Evolutionary conservation across 2,888 invertebrate genomes (phyloP).

Genomic region (Philhelius pedissequus): DNA sequence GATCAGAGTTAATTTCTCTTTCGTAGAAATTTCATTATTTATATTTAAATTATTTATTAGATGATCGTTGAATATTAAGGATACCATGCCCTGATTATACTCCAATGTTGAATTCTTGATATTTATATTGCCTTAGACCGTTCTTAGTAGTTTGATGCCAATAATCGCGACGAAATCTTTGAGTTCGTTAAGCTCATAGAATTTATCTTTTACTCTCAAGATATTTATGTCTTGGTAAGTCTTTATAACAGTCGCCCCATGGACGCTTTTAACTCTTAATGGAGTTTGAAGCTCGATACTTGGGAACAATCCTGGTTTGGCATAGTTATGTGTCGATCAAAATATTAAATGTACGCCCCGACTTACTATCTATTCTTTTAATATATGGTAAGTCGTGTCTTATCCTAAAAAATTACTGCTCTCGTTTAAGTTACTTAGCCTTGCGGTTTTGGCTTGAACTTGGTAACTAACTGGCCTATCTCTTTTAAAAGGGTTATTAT

Average conservation of each 20-base stretch:
- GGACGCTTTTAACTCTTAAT: no score
- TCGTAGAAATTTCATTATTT: background rate
- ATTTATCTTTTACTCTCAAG: background rate
- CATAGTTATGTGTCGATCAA: background rate
- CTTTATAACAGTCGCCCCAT: background rate
- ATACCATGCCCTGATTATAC: background rate
- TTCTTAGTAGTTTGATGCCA: background rate
- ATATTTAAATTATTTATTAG: background rate
- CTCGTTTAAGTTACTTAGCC: no score
- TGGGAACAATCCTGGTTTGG: background rate
- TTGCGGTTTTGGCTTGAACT: no score
- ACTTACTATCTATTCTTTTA: no score
- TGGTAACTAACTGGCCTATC: no score
- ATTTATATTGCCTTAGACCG: background rate
- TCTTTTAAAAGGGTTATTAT: no score
- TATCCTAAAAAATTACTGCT: no score
- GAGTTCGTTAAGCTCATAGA: background rate
- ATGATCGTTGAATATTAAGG: background rate
- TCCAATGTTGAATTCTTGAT: background rate
- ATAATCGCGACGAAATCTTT: conserved; percentile 8
- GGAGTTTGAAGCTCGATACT: background rate
- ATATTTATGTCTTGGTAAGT: background rate
- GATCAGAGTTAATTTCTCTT: background rate
- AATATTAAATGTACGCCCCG: no score
- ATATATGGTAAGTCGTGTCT: no score